phyloP scores from a whole-genome alignment of 2,888 invertebrate species.

The Amiota mariae region DNA sequence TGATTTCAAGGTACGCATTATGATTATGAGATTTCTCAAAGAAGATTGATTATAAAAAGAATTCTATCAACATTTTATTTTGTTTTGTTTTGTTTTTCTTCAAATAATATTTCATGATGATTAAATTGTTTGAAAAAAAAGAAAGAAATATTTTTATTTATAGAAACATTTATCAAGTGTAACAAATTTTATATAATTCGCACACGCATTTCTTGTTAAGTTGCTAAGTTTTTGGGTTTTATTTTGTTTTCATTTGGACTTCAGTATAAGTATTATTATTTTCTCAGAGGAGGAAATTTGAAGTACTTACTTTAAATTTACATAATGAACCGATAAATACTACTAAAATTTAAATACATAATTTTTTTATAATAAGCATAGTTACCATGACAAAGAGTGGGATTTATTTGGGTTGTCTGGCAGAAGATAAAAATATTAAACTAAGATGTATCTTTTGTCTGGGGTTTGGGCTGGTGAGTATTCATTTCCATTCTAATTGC shows the following conservation, averaged over 20 bases:
- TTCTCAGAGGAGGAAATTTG: background rate
- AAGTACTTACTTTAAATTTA: constrained; percentile 4
- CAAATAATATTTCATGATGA: background rate
- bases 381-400: background rate
- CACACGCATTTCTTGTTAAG: no score
- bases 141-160: constrained; percentile 13
- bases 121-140: constrained; percentile 7
- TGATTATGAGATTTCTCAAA: background rate
- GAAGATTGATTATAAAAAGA: constrained; percentile 25
- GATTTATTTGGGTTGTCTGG: background rate
- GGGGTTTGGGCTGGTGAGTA: no score
- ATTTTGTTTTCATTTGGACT: background rate
- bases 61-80: background rate
- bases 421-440: no score
- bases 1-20: constrained; percentile 18
- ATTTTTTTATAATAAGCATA: constrained; percentile 10
- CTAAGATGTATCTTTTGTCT: no score
- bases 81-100: background rate
- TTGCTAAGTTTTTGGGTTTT: background rate
- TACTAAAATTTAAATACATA: background rate
- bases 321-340: background rate
- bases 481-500: no score
- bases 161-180: constrained; percentile 11
- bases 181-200: constrained; percentile 12
- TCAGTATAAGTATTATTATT: no score